These are phyloP conservation scores for Agapornis canus DNA, from an alignment of 2,797 vertebrate genomes.

Conservation along the genomic window DNA sequence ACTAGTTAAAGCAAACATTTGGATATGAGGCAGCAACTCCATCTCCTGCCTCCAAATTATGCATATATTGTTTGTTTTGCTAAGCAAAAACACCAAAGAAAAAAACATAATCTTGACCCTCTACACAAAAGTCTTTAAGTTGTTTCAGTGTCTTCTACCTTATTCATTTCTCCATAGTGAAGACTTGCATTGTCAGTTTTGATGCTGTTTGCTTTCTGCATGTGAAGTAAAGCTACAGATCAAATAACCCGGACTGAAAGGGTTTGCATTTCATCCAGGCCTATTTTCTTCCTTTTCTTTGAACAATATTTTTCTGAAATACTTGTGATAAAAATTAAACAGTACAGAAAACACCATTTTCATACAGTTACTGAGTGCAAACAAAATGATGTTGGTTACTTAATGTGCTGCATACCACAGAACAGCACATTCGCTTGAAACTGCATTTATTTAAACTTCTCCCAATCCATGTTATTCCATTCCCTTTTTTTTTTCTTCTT, in stretches of 20 bases:
- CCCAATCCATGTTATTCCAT: neutral
- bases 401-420: neutral
- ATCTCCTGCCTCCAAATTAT: neutral
- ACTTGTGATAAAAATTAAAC: neutral
- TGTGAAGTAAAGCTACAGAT: neutral
- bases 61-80: neutral
- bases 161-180: neutral
- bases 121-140: neutral
- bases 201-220: neutral
- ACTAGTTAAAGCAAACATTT: neutral
- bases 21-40: neutral
- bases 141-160: neutral
- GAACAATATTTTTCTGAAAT: neutral
- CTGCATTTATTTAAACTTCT: neutral
- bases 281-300: neutral
- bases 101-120: neutral
- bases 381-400: neutral
- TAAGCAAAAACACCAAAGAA: neutral
- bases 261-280: neutral
- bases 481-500: neutral
- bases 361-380: neutral
- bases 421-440: neutral
- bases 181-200: neutral
- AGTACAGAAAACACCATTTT: neutral
- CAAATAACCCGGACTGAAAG: neutral